Conservation (phyloP, 2,113 vertebrate genomes). For the Mungos mungo region DNA sequence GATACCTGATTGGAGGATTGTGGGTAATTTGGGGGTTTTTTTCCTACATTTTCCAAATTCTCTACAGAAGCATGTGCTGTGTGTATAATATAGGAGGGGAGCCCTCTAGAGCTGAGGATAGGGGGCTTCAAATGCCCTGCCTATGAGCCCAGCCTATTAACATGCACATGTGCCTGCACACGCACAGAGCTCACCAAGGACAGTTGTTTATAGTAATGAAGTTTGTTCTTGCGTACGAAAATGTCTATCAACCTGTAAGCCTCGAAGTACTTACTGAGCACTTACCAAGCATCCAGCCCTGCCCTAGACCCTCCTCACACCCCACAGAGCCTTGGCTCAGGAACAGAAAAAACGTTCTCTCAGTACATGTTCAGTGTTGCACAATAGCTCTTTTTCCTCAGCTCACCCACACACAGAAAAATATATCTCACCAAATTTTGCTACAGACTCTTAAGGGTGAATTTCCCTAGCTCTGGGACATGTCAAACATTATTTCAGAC, state of each 20-base stretch:
- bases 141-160: not conserved
- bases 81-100: not conserved
- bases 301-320: not conserved
- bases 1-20: not conserved
- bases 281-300: not conserved
- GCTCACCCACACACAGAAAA: not conserved
- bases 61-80: not conserved
- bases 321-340: not conserved
- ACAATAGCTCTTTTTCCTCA: not conserved
- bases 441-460: not conserved
- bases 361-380: not conserved
- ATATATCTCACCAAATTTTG: not conserved
- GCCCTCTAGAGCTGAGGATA: not conserved
- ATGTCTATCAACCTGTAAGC: not conserved
- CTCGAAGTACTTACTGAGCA: not conserved
- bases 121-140: not conserved
- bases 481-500: not conserved
- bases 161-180: fast-evolving
- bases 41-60: not conserved
- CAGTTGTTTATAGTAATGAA: not conserved
- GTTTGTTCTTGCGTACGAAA: not conserved
- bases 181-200: not conserved
- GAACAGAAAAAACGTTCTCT: not conserved
- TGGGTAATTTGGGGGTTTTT: not conserved
- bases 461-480: not conserved